Evolutionary conservation across 2,888 invertebrate species (phyloP), one percentile per base, ranked within the genome.

Genomic region (Hirtodrosophila duncani): DNA sequence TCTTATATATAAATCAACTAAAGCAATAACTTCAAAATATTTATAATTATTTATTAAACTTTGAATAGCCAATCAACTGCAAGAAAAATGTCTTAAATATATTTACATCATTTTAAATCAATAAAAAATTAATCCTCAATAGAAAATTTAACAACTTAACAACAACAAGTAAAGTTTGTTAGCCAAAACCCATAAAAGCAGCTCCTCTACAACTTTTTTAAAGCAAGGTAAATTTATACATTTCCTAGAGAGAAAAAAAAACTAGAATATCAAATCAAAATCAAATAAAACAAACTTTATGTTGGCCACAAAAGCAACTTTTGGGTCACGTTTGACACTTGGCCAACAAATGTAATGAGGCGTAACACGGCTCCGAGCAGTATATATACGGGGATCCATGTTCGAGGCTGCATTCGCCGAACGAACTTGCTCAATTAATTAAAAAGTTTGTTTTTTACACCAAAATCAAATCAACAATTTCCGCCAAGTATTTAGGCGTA

Each of bases 341-440:
- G 61, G 55, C 42, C 67, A n/a, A n/a, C n/a, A 45, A 56, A 37
- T 44, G 33, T 29, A 66, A 51, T 55, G 63, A 60, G 38, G 42
- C 24, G 6, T n/a, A n/a, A n/a, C n/a, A n/a, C n/a, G n/a, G n/a
- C n/a, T n/a, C n/a, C n/a, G n/a, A n/a, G n/a, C n/a, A n/a, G n/a
- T n/a, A n/a, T n/a, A n/a, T n/a, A n/a, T n/a, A n/a, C n/a, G n/a
- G n/a, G n/a, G n/a, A n/a, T n/a, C n/a, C n/a, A n/a, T n/a, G n/a
- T n/a, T n/a, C n/a, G 38, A 51, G 29, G 53, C 49, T 36, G 36
- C 42, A 39, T 38, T 44, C 64, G 52, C 27, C 39, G 16, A 26
- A 67, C 75, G n/a, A n/a, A n/a, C n/a, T n/a, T n/a, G n/a, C n/a
- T n/a, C 56, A 65, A 81, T 78, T 77, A 81, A 81, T 77, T 78